These are phyloP conservation scores for Aricia agestis DNA, from an alignment of 1,140 invertebrate species.

Conservation along the genomic window DNA sequence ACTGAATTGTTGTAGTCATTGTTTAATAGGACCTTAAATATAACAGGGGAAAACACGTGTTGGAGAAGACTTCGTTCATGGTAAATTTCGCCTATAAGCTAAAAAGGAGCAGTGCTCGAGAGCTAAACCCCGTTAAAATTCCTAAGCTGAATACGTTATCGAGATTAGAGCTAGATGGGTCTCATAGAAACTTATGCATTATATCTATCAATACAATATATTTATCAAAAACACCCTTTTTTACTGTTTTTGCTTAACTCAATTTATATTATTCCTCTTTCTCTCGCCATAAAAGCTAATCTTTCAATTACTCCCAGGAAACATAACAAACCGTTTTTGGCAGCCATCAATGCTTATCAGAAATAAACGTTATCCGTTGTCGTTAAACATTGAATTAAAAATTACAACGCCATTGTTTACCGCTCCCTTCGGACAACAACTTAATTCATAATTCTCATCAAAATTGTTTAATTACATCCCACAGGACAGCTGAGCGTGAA, in stretches of 20 bases:
- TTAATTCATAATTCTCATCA: slow-evolving; percentile 67
- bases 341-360: slow-evolving; percentile 9
- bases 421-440: slow-evolving; percentile 46
- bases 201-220: no score
- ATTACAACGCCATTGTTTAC: slow-evolving; percentile 30
- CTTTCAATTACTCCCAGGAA: slow-evolving; percentile 5
- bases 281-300: slow-evolving; percentile 16
- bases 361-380: slow-evolving; percentile 11
- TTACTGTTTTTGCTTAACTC: no score
- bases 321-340: background rate
- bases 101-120: no score
- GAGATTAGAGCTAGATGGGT: no score
- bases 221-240: no score
- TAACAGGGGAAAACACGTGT: background rate
- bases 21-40: background rate
- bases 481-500: slow-evolving; percentile 48
- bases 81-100: no score
- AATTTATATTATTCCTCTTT: no score
- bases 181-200: no score
- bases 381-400: slow-evolving; percentile 25
- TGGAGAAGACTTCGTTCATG: no score
- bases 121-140: no score
- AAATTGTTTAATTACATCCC: slow-evolving; percentile 68
- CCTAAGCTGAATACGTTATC: no score
- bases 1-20: background rate